phyloP scores from a whole-genome alignment of 2,797 vertebrate species.

The Dermochelys coriacea region DNA sequence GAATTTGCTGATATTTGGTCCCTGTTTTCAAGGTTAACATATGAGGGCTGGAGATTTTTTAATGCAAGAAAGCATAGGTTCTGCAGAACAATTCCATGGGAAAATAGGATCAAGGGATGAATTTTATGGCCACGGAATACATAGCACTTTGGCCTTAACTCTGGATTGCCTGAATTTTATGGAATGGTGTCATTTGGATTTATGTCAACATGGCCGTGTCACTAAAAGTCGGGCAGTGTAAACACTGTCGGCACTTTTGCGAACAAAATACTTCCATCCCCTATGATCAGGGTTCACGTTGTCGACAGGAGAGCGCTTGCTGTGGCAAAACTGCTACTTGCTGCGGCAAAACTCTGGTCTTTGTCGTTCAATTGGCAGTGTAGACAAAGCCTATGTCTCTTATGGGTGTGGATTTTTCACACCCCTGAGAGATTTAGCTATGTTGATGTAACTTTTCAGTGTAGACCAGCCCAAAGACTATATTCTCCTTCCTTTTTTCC shows the following conservation, averaged over 20 bases:
- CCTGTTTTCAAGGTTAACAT: background rate
- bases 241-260: no score
- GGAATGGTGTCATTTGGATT: no score
- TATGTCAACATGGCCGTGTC: no score
- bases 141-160: background rate
- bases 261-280: no score
- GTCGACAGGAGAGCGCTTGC: no score
- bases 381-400: no score
- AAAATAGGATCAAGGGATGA: rapidly evolving
- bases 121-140: background rate
- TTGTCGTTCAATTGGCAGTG: no score
- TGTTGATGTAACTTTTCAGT: background rate
- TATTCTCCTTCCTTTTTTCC: background rate
- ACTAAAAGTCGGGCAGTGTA: no score
- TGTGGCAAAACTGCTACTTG: no score
- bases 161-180: background rate
- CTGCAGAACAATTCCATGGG: background rate
- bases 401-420: background rate
- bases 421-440: background rate
- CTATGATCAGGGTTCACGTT: no score
- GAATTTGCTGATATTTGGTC: background rate
- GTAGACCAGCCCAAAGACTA: background rate
- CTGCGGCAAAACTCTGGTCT: no score
- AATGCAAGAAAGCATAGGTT: background rate
- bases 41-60: background rate